Evolutionary conservation across 2,888 invertebrate genomes (phyloP).

Genomic region (Diarsia brunnea): DNA sequence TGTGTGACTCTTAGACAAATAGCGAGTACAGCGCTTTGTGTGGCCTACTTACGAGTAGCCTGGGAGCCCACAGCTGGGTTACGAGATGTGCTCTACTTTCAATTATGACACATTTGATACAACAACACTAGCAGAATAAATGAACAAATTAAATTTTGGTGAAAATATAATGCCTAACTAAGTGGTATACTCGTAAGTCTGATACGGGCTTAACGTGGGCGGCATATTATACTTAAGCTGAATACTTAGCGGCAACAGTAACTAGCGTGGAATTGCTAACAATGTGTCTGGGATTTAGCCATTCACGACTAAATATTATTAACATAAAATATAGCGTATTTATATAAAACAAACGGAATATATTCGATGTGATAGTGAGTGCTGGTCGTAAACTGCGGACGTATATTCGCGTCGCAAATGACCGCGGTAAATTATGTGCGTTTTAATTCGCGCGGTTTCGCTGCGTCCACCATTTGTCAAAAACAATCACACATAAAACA

Average conservation of each 20-base stretch:
- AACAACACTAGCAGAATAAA: constrained; percentile 2
- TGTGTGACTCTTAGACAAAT: constrained; percentile 1
- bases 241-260: constrained; percentile 7
- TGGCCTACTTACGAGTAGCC: neutral
- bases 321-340: neutral
- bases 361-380: constrained; percentile 23
- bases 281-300: neutral
- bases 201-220: constrained; percentile 3
- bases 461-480: constrained; percentile 79
- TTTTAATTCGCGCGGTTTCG: constrained; percentile 76
- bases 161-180: constrained; percentile 16
- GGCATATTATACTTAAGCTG: neutral
- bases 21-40: constrained; percentile 2
- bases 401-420: constrained; percentile 71
- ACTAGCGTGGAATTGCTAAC: constrained; percentile 1
- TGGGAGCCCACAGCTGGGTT: neutral
- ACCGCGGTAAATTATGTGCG: constrained; percentile 78
- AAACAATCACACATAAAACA: constrained; percentile 84
- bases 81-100: constrained; percentile 9
- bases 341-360: constrained; percentile 9
- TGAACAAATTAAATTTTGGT: constrained; percentile 10
- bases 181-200: constrained; percentile 17
- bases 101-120: constrained; percentile 12
- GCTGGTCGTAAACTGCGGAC: constrained; percentile 43
- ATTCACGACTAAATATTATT: neutral